phyloP scores from a whole-genome alignment of 2,797 vertebrate species.

The Myoxocephalus aenaeus region DNA sequence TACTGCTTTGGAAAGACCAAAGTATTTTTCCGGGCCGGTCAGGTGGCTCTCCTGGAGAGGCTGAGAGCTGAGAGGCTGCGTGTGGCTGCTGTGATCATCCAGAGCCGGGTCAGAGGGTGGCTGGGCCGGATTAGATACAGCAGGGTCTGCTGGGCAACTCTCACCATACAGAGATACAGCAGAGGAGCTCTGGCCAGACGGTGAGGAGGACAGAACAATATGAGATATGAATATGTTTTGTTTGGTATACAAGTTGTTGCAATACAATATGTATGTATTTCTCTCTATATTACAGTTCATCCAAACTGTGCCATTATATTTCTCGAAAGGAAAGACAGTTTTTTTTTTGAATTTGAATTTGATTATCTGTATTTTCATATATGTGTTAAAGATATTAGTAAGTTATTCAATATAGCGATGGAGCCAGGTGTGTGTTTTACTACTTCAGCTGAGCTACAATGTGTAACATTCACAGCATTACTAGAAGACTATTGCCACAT shows the following conservation, averaged over 20 bases:
- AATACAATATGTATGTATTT: neutral
- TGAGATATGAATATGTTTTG: neutral
- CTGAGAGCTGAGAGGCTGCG: constrained; percentile 77
- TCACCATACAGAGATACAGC: constrained; percentile 80
- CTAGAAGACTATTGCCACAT: neutral
- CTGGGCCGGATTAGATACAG: constrained; percentile 69
- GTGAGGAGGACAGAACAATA: constrained; percentile 57
- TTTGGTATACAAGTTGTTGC: neutral
- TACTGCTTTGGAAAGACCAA: constrained; percentile 85
- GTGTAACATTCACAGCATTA: neutral
- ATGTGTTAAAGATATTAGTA: neutral
- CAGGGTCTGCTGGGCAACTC: constrained; percentile 41
- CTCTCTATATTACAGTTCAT: neutral
- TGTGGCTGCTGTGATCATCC: constrained; percentile 80
- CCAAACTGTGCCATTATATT: neutral
- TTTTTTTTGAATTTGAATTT: neutral
- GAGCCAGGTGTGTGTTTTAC: neutral
- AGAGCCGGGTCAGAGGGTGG: constrained; percentile 84
- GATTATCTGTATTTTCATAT: neutral
- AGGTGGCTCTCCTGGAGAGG: constrained; percentile 86
- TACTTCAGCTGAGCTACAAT: neutral
- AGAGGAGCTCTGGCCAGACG: constrained; percentile 81
- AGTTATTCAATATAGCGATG: neutral
- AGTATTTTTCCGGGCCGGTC: constrained; percentile 84
- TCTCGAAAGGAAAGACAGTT: neutral